Conservation (phyloP, 2,797 vertebrate genomes). For the Manis javanica region DNA sequence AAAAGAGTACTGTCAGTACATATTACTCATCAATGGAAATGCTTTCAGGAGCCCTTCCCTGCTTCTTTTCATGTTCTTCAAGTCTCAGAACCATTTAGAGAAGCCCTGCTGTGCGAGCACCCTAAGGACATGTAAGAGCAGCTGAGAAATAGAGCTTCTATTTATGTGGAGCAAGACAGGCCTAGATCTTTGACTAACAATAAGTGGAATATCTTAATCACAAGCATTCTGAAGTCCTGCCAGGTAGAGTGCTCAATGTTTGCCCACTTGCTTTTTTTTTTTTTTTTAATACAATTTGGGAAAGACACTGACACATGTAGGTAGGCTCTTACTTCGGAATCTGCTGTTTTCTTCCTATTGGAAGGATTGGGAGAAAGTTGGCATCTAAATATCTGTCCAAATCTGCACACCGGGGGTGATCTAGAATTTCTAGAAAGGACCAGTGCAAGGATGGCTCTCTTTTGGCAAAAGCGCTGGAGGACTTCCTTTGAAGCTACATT, state of each 20-base stretch:
- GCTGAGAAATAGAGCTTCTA: conserved; percentile 69
- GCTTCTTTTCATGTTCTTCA: not conserved
- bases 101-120: conserved; percentile 53
- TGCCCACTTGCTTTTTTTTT: conserved; percentile 19
- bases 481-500: not conserved
- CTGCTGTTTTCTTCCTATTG: not conserved
- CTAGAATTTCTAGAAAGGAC: not conserved
- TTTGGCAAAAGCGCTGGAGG: not conserved
- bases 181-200: conserved; percentile 80
- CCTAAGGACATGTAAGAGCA: conserved; percentile 72
- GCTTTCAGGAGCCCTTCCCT: conserved; percentile 20
- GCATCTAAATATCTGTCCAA: not conserved
- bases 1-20: not conserved
- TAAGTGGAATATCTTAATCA: conserved; percentile 76
- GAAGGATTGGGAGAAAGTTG: not conserved
- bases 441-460: not conserved
- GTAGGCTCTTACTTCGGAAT: not conserved
- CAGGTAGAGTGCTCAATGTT: not conserved
- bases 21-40: not conserved
- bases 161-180: conserved; percentile 80
- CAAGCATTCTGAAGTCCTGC: conserved; percentile 78
- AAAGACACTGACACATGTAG: not conserved
- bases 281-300: not conserved
- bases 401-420: not conserved
- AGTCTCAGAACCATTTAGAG: conserved; percentile 19